phyloP scores from a whole-genome alignment of 2,797 vertebrate genomes.

The Huso huso region DNA sequence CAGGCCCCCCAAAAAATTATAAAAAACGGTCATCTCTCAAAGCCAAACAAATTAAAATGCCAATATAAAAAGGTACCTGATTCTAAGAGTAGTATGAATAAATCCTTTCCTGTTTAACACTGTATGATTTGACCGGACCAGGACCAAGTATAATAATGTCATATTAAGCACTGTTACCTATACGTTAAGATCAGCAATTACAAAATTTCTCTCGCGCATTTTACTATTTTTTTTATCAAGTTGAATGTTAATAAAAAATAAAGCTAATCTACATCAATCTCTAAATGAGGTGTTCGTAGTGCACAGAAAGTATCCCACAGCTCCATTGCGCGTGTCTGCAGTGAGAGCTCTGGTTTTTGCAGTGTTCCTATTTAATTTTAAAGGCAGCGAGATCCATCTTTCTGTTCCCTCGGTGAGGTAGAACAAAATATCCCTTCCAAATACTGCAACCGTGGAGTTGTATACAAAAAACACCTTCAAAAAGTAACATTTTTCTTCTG shows the following conservation, averaged over 20 bases:
- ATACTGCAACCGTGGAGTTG: constrained; percentile 43
- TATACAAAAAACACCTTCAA: constrained; percentile 6
- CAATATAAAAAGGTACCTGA: constrained; percentile 16
- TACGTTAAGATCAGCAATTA: constrained; percentile 41
- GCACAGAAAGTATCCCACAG: constrained; percentile 46
- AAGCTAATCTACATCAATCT: constrained; percentile 41
- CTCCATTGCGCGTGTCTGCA: constrained; percentile 32
- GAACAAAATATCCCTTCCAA: constrained; percentile 52
- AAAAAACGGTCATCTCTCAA: constrained; percentile 31
- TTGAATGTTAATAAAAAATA: constrained; percentile 44
- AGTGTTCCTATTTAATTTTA: constrained; percentile 43
- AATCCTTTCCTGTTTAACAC: constrained; percentile 27
- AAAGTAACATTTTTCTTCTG: background rate
- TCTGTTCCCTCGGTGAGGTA: constrained; percentile 63
- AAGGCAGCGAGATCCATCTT: constrained; percentile 49
- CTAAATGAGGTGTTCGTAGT: constrained; percentile 47
- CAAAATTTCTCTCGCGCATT: background rate
- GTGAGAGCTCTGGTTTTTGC: constrained; percentile 17
- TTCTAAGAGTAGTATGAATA: constrained; percentile 10
- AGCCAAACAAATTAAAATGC: constrained; percentile 23
- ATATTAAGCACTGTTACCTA: constrained; percentile 28
- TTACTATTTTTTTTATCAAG: constrained; percentile 22
- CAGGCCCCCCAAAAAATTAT: constrained; percentile 34
- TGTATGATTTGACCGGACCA: constrained; percentile 21
- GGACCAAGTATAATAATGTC: constrained; percentile 34